Base-by-base conservation (phyloP, 2,113 vertebrate genomes). In the Toxotes jaculatrix region DNA sequence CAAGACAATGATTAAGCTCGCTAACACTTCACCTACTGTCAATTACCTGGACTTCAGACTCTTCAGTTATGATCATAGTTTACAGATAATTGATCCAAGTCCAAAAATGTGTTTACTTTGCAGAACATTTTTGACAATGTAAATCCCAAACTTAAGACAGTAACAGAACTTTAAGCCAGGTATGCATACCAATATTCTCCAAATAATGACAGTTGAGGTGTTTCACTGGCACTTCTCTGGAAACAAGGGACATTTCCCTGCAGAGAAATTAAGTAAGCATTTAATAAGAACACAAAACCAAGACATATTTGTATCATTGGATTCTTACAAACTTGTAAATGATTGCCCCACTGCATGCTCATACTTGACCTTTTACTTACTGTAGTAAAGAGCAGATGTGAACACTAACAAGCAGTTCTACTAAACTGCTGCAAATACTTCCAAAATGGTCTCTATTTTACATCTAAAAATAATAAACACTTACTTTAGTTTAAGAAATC, bases 171-270 rank as follows among this genome's bases (percentile, higher is more conserved):
- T n/a, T 42, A 67, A 60, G 2, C 11, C n/a, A 49, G 27, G 8
- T 76, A 23, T 34, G 0, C 80, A 11, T 80, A 92, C 91, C 82
- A 23, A 89, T 89, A 47, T 85, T 64, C 4, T 78, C 16, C 27
- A 92, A 53, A 64, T 82, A 85, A 2, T 63, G 81, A 70, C 91
- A 92, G 7, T 60, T 80, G 23, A 91, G 86, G 31, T 82, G 88
- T 55, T 91, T 91, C 40, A 87, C 43, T 3, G 84, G 36, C 12
- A 87, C 6, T 49, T 87, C 80, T 84, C 89, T 88, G 73, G 61
- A 73, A 0, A 47, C 53, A 23, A 92, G 85, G 2, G 1, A n/a
- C 0, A 87, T 7, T 36, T 80, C 56, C 36, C 91, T 92, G 83
- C 19, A 62, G 38, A 67, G 3, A 19, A 63, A 71, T 16, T 49